Conservation (phyloP, 2,113 vertebrate species). For the Hassar affinis region DNA sequence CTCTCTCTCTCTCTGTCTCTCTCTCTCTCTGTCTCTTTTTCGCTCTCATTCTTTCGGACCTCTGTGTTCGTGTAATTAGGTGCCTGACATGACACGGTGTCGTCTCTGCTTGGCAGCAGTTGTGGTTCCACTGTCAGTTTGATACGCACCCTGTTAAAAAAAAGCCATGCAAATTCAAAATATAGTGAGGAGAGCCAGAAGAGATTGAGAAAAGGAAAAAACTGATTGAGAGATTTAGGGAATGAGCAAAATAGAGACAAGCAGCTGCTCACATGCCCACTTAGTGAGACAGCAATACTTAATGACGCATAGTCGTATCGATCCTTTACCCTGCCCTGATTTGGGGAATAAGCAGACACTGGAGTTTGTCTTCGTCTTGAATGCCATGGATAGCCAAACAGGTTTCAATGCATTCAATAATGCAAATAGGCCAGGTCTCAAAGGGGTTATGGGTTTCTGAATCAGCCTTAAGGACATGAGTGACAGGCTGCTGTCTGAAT, state of each 20-base stretch:
- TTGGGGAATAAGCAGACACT: slow-evolving; percentile 22
- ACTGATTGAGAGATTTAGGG: slow-evolving; percentile 40
- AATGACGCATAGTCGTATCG: slow-evolving; percentile 27
- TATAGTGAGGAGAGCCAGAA: neutral
- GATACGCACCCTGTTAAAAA: slow-evolving; percentile 45
- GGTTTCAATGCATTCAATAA: slow-evolving; percentile 9
- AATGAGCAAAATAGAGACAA: slow-evolving; percentile 47
- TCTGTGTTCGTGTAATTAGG: slow-evolving; percentile 54
- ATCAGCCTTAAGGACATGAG: neutral
- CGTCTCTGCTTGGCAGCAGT: slow-evolving; percentile 62
- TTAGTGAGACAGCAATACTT: slow-evolving; percentile 3
- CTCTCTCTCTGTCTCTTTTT: slow-evolving; percentile 3
- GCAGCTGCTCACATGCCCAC: slow-evolving; percentile 58
- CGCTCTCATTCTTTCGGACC: slow-evolving; percentile 5
- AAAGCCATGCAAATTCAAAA: neutral
- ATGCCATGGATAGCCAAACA: slow-evolving; percentile 25
- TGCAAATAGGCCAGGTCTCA: slow-evolving; percentile 60
- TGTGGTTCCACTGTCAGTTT: slow-evolving; percentile 58
- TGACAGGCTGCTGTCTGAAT: slow-evolving; percentile 17
- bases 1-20: slow-evolving; percentile 21
- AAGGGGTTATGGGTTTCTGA: slow-evolving; percentile 60
- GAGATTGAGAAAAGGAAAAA: slow-evolving; percentile 2
- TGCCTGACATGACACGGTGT: slow-evolving; percentile 36
- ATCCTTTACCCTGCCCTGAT: slow-evolving; percentile 38
- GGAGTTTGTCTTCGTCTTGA: slow-evolving; percentile 27